Percentiles rank a stretch among this genome's conserved stretches.
These are phyloP conservation scores for Oreochromis aureus DNA, from an alignment of 2,113 vertebrate genomes.

Conservation along the genomic window DNA sequence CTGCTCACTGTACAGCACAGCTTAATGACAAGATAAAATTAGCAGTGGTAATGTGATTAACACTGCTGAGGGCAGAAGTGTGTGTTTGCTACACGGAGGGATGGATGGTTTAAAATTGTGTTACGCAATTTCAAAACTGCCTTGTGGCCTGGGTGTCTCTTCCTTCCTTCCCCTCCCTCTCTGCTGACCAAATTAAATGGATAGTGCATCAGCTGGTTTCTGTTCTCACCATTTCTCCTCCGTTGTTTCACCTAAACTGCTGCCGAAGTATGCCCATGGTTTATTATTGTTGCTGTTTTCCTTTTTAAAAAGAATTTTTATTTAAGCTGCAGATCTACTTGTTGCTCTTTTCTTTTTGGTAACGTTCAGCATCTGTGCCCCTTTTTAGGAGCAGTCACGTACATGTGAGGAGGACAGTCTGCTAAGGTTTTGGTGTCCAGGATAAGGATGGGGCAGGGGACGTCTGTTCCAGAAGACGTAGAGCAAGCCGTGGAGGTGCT, in stretches of 20 bases:
- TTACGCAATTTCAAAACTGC: constrained; percentile 20
- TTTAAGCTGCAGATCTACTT: neutral
- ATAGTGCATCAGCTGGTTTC: neutral
- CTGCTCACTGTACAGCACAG: neutral
- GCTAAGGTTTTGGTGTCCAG: neutral
- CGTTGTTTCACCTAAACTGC: neutral
- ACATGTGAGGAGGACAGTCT: neutral
- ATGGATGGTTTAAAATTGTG: constrained; percentile 10
- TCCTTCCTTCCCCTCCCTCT: constrained; percentile 17
- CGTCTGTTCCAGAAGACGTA: neutral
- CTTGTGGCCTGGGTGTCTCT: neutral
- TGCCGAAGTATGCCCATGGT: neutral
- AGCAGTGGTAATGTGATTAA: constrained; percentile 12
- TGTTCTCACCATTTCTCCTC: neutral
- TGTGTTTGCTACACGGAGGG: neutral
- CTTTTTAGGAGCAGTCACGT: neutral
- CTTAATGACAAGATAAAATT: constrained; percentile 9
- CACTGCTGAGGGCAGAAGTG: neutral
- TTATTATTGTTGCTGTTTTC: neutral
- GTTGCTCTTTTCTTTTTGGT: neutral
- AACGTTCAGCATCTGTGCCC: neutral
- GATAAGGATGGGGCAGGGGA: constrained; percentile 13
- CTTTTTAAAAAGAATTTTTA: neutral
- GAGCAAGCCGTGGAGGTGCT: constrained; percentile 11
- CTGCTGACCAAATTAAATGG: constrained; percentile 29